A percentile compares a stretch with the other conserved stretches of the same genome.
Conservation (phyloP, 2,113 vertebrate genomes). For the Hypanus sabinus region DNA sequence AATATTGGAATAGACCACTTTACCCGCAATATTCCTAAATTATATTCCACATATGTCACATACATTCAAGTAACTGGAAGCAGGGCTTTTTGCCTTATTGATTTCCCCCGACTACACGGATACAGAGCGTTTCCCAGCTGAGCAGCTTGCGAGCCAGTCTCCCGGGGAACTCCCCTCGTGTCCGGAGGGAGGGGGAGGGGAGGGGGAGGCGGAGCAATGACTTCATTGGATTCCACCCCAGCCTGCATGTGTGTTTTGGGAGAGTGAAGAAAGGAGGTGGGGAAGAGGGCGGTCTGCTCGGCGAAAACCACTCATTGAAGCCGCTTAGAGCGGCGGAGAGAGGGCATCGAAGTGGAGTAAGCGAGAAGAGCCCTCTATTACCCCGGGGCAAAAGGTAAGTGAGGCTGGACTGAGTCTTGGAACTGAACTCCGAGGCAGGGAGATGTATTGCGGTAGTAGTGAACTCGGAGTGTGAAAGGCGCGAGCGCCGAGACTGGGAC, state of each 20-base stretch:
- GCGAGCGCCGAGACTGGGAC: not conserved
- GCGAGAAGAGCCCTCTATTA: not conserved
- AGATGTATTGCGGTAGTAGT: not conserved
- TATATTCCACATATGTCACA: not conserved
- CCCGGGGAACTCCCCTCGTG: not conserved
- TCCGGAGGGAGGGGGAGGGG: not conserved
- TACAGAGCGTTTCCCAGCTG: not conserved
- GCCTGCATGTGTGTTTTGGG: constrained; percentile 11
- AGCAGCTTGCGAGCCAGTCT: not conserved
- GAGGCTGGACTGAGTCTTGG: not conserved
- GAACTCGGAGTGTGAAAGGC: constrained; percentile 10
- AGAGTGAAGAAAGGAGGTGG: constrained; percentile 17
- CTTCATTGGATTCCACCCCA: constrained; percentile 12
- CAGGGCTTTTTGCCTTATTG: not conserved
- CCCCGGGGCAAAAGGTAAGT: not conserved
- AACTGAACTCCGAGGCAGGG: not conserved
- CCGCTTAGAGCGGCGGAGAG: not conserved
- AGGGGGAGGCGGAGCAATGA: not conserved
- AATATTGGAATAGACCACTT: not conserved
- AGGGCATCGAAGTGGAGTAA: not conserved
- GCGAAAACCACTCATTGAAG: not conserved
- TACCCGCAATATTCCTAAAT: not conserved
- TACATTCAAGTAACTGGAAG: not conserved
- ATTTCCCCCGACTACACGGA: not conserved
- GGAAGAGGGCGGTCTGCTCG: not conserved